These are phyloP conservation scores for Xanthorhoe designata DNA, from an alignment of 2,888 invertebrate species.

Conservation along the genomic window DNA sequence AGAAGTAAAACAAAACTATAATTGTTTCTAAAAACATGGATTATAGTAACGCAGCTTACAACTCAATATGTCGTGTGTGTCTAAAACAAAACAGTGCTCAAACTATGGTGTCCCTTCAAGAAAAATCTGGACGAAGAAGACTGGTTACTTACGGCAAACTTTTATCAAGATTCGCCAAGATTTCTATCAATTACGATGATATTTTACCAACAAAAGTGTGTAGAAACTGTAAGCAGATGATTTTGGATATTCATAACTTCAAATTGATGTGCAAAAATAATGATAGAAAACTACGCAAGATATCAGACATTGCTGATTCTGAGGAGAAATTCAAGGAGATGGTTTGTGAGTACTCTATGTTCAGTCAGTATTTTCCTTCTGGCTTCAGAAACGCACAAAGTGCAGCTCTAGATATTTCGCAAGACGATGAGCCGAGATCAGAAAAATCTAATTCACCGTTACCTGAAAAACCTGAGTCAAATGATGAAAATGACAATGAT, in stretches of 20 bases:
- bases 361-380: slow-evolving; percentile 52
- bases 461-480: slow-evolving; percentile 17
- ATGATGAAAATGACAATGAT: slow-evolving; percentile 31
- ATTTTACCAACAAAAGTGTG: slow-evolving; percentile 68
- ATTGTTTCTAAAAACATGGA: slow-evolving; percentile 49
- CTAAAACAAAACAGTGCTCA: slow-evolving; percentile 54
- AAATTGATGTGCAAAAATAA: slow-evolving; percentile 69
- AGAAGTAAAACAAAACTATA: not conserved
- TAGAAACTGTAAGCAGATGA: slow-evolving; percentile 59
- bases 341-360: slow-evolving; percentile 60
- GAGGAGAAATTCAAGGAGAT: slow-evolving; percentile 45
- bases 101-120: slow-evolving; percentile 64
- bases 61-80: slow-evolving; percentile 70
- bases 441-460: not conserved
- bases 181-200: slow-evolving; percentile 59
- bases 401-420: slow-evolving; percentile 6
- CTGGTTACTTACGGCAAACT: slow-evolving; percentile 67
- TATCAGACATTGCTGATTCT: slow-evolving; percentile 40
- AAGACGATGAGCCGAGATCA: not conserved
- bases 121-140: slow-evolving; percentile 55
- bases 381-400: not conserved
- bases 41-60: slow-evolving; percentile 57
- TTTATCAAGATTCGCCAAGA: slow-evolving; percentile 58
- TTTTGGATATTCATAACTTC: slow-evolving; percentile 70
- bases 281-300: slow-evolving; percentile 53